A percentile compares a stretch with the other conserved stretches of the same genome.
Conservation (phyloP, 2,797 vertebrate species). For the Acanthurus tractus region DNA sequence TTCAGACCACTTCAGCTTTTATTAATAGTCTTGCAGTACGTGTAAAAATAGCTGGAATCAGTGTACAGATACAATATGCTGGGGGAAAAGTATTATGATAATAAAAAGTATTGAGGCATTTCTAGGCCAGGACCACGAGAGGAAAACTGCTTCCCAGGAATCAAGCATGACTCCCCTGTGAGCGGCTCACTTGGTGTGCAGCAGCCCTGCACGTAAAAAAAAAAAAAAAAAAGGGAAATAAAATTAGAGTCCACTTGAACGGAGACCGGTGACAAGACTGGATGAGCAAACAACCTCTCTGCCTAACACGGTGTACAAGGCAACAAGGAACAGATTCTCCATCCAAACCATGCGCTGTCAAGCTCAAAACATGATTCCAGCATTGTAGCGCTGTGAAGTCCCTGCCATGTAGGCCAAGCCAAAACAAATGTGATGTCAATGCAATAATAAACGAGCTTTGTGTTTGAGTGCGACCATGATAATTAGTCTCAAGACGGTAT, state of each 20-base stretch:
- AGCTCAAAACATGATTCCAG: constrained; percentile 55
- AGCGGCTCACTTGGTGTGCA: constrained; percentile 38
- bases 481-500: constrained; percentile 83
- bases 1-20: constrained; percentile 53
- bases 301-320: constrained; percentile 21
- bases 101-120: constrained; percentile 70
- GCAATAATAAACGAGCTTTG: constrained; percentile 81
- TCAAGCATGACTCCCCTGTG: constrained; percentile 55
- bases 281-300: constrained; percentile 56
- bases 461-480: constrained; percentile 81
- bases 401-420: constrained; percentile 73
- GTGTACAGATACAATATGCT: constrained; percentile 68
- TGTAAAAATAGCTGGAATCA: constrained; percentile 70
- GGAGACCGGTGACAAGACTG: constrained; percentile 47
- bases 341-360: constrained; percentile 52
- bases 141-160: constrained; percentile 67
- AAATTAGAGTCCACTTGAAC: constrained; percentile 56
- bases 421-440: constrained; percentile 80
- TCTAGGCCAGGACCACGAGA: constrained; percentile 69
- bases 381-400: constrained; percentile 55
- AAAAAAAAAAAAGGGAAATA: not conserved
- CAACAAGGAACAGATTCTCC: constrained; percentile 47
- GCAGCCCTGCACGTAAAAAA: not conserved
- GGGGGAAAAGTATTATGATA: constrained; percentile 56
- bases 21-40: constrained; percentile 65